These are phyloP conservation scores for Acleris cristana DNA, from an alignment of 2,888 invertebrate genomes.

Conservation along the genomic window DNA sequence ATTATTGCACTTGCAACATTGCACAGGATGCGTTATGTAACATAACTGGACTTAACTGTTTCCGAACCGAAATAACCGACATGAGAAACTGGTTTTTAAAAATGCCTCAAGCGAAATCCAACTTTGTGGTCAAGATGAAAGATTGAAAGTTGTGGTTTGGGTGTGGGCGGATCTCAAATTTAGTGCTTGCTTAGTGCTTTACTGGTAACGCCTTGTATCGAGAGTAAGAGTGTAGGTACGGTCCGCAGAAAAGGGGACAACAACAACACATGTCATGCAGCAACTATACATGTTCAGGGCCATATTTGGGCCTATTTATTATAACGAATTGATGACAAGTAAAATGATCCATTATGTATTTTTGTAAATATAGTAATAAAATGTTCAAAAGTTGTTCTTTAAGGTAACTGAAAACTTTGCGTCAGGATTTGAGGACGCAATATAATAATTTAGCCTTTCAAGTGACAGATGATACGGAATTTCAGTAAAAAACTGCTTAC, in stretches of 20 bases:
- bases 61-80: slow-evolving; percentile 7
- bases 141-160: background rate
- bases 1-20: slow-evolving; percentile 14
- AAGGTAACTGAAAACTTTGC: too few relatives aligned
- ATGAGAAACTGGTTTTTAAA: slow-evolving; percentile 21
- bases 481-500: too few relatives aligned
- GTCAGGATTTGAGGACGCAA: too few relatives aligned
- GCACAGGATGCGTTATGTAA: slow-evolving; percentile 13
- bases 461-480: too few relatives aligned
- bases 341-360: too few relatives aligned
- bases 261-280: background rate
- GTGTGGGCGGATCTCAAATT: slow-evolving; percentile 10
- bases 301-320: background rate
- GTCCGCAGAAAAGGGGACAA: background rate
- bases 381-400: too few relatives aligned
- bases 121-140: background rate
- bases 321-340: too few relatives aligned
- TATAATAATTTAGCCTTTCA: too few relatives aligned
- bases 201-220: slow-evolving; percentile 25
- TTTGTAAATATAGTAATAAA: too few relatives aligned
- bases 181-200: slow-evolving; percentile 25
- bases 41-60: slow-evolving; percentile 5
- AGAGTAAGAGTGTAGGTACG: slow-evolving; percentile 26
- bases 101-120: background rate
- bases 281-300: background rate